phyloP scores from a whole-genome alignment of 2,888 invertebrate genomes.

The Yponomeuta plumbellus region DNA sequence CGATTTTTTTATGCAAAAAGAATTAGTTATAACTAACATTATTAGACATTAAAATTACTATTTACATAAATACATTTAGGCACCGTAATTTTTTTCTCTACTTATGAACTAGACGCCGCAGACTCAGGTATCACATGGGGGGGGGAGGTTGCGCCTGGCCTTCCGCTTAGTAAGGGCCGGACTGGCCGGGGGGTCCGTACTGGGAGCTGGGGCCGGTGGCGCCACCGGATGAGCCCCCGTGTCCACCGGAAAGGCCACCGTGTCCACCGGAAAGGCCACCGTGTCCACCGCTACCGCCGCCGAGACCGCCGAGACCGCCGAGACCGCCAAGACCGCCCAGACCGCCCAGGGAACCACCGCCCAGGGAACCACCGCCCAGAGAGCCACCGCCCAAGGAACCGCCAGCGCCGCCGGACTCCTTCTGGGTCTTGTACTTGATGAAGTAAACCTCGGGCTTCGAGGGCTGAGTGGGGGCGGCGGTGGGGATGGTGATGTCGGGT shows the following conservation, averaged over 20 bases:
- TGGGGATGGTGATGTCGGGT: slow-evolving; percentile 87
- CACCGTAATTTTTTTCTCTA: slow-evolving; percentile 76
- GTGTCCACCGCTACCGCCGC: slow-evolving; percentile 31
- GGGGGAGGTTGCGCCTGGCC: slow-evolving; percentile 39
- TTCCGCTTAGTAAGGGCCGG: slow-evolving; percentile 79
- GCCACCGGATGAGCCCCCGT: slow-evolving; percentile 26
- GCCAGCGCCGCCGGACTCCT: slow-evolving; percentile 55
- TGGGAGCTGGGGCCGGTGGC: slow-evolving; percentile 54
- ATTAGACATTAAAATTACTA: slow-evolving; percentile 72
- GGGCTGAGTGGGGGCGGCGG: slow-evolving; percentile 83
- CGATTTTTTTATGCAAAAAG: slow-evolving; percentile 66
- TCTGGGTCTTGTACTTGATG: slow-evolving; percentile 89
- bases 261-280: slow-evolving; percentile 33
- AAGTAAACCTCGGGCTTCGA: slow-evolving; percentile 90
- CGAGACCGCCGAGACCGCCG: slow-evolving; percentile 30
- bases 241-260: slow-evolving; percentile 38
- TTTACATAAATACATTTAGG: slow-evolving; percentile 78
- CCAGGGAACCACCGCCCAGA: slow-evolving; percentile 26
- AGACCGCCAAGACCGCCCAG: slow-evolving; percentile 22
- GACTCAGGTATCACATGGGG: slow-evolving; percentile 69
- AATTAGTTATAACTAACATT: slow-evolving; percentile 69
- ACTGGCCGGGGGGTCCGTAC: slow-evolving; percentile 81
- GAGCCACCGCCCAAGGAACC: slow-evolving; percentile 38
- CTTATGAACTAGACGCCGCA: slow-evolving; percentile 72
- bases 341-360: slow-evolving; percentile 31